Conservation (phyloP, 2,888 invertebrate species). For the Melinaea marsaeus region DNA sequence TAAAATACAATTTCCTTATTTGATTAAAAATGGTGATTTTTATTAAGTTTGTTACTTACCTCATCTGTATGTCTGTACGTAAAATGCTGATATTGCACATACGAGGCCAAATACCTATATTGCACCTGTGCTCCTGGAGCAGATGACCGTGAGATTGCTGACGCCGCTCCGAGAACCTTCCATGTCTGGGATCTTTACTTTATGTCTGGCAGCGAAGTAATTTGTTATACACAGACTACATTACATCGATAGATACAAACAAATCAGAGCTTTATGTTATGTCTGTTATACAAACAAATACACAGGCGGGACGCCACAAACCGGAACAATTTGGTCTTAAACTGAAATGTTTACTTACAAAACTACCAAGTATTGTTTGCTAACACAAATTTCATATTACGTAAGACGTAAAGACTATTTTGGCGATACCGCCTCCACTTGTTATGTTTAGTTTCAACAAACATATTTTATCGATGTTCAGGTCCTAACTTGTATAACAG, state of each 20-base stretch:
- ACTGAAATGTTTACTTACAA: slow-evolving; percentile 59
- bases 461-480: slow-evolving; percentile 7
- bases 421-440: neutral
- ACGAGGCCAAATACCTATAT: no score
- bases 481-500: slow-evolving; percentile 4
- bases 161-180: no score
- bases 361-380: slow-evolving; percentile 44
- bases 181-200: no score
- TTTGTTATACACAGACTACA: no score
- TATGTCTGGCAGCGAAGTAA: no score
- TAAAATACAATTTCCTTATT: no score
- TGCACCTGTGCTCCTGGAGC: no score
- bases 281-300: slow-evolving; percentile 54
- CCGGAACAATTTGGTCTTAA: slow-evolving; percentile 59
- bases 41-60: no score
- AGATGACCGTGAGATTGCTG: no score
- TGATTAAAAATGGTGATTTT: no score
- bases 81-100: no score
- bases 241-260: slow-evolving; percentile 42
- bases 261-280: slow-evolving; percentile 57
- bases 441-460: slow-evolving; percentile 17
- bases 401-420: slow-evolving; percentile 25
- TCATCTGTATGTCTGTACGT: no score
- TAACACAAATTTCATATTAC: slow-evolving; percentile 13
- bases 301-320: slow-evolving; percentile 43